Evolutionary conservation across 2,888 invertebrate species (phyloP).

Genomic region (Leptopilina myrica): DNA sequence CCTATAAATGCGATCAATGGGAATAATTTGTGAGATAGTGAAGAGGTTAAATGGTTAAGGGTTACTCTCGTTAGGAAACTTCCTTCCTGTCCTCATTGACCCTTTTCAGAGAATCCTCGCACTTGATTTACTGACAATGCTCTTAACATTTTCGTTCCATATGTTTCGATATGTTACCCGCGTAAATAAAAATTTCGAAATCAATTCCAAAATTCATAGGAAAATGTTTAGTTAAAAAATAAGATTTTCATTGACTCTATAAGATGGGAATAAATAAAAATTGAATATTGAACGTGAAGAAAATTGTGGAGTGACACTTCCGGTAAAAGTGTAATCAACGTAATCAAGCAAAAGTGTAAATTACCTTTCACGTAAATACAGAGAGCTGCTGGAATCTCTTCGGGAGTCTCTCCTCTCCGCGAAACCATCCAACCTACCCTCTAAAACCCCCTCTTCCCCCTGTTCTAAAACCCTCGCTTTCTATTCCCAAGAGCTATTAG

Average conservation of each 20-base stretch:
- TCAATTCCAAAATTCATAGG: too few species aligned
- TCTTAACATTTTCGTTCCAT: background rate
- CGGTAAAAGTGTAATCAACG: conserved; percentile 54
- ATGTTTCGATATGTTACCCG: background rate
- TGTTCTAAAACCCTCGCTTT: conserved; percentile 59
- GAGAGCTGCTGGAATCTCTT: conserved; percentile 57
- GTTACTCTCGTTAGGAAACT: conserved; percentile 47
- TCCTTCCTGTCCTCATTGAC: conserved; percentile 51
- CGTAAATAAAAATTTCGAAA: too few species aligned
- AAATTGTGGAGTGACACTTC: conserved; percentile 50
- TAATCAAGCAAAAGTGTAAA: conserved; percentile 68
- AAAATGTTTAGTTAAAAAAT: too few species aligned
- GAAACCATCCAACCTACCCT: conserved; percentile 51
- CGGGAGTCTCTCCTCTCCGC: conserved; percentile 55
- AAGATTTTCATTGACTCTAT: too few species aligned
- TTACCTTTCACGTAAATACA: conserved; percentile 62
- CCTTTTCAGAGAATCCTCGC: conserved; percentile 38
- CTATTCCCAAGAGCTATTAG: conserved; percentile 74
- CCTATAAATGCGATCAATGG: background rate
- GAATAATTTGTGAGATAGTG: conserved; percentile 1
- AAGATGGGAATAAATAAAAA: background rate
- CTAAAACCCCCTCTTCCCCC: conserved; percentile 51
- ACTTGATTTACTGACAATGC: background rate
- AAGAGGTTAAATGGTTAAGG: conserved; percentile 18
- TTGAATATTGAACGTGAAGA: background rate